Base-by-base conservation (phyloP, 2,797 vertebrate species). In the Neostethus bicornis region DNA sequence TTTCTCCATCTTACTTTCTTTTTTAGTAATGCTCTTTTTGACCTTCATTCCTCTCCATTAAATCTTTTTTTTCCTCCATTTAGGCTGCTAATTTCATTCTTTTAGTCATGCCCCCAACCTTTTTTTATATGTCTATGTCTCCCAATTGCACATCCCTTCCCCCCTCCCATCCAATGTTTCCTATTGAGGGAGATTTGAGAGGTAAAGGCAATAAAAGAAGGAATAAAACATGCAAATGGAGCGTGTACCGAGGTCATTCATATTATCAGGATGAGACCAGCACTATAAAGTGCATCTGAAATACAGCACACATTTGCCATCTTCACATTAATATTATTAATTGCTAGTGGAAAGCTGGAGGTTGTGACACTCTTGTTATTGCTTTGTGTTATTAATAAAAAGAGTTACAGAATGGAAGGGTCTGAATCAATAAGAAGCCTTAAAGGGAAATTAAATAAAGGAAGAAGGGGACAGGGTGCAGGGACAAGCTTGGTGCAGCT, bases 331-430 rank as follows among this genome's bases (percentile, higher is more conserved):
- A 86, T 85, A 79, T 63, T 43, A 69, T 80, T 84, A 88, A 88
- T 85, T 85, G 77, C 56, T 64, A 31, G 14, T 50, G 74, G 1
- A 42, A 75, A 83, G 80, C 69, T 56, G 4, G 2, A 62, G 87
- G 84, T 87, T 85, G 79, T 78, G 87, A 88, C 89, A 90, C 68
- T 58, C 80, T 85, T 87, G 87, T 90, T 88, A 87, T 90, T 87
- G 81, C 84, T 81, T 82, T 84, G 76, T 84, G 69, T 86, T 89
- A 89, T 90, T 87, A 89, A 89, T 89, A 88, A 84, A 79, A 85
- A 73, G 70, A 79, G 77, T 53, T 62, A 51, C 38, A n/a, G 66
- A 75, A 77, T 60, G 45, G 50, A 63, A 61, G 57, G 60, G 39
- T 48, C 50, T 45, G 59, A 87, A 90, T 91, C 85, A 85, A 89